phyloP scores from a whole-genome alignment of 2,797 vertebrate species.

The Lepilemur septentrionalis region DNA sequence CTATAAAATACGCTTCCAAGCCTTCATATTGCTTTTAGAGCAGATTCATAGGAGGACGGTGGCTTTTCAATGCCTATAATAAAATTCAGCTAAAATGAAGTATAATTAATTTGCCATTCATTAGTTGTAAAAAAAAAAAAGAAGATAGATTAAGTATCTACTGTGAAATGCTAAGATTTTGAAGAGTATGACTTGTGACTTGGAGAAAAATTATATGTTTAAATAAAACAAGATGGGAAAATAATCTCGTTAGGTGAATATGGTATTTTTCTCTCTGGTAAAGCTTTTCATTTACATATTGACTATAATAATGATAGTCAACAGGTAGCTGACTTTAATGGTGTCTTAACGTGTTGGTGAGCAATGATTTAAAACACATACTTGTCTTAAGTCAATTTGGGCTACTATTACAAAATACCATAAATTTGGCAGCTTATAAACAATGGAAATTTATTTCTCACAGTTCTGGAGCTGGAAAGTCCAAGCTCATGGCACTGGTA shows the following conservation, averaged over 20 bases:
- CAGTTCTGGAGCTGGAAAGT: neutral
- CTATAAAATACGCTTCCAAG: neutral
- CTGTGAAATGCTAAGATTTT: constrained; percentile 35
- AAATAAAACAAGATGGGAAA: neutral
- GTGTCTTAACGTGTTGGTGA: neutral
- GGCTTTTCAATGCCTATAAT: neutral
- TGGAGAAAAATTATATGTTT: neutral
- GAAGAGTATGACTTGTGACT: neutral
- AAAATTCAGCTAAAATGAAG: constrained; percentile 8
- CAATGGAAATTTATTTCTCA: neutral
- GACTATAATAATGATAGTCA: neutral
- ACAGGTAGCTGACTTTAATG: neutral
- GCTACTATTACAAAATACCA: neutral
- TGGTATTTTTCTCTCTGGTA: neutral
- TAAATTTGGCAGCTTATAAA: neutral
- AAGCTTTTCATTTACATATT: neutral
- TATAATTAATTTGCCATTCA: constrained; percentile 19
- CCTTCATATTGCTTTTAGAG: constrained; percentile 15
- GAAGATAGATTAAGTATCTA: neutral
- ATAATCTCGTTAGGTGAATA: neutral
- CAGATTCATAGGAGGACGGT: neutral
- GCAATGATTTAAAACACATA: neutral
- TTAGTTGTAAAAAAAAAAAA: neutral
- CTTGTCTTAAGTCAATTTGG: neutral
- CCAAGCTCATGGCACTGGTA: neutral